Evolutionary conservation across 2,113 vertebrate genomes (phyloP).

Genomic region (Lasiurus cinereus): DNA sequence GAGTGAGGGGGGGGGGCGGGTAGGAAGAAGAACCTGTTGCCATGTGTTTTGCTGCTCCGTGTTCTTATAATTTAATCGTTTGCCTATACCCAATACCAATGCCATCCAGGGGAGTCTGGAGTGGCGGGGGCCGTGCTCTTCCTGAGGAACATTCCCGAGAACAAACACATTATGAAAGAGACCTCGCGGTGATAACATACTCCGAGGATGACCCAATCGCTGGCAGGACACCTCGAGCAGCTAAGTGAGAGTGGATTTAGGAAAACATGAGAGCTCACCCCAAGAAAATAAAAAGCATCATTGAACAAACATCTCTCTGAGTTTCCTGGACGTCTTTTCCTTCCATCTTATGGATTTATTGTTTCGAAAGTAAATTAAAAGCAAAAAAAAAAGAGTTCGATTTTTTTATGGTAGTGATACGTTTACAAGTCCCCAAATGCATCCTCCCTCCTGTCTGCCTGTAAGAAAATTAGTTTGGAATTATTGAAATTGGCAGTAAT

Average conservation of each 20-base stretch:
- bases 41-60: not conserved
- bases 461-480: not conserved
- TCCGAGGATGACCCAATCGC: not conserved
- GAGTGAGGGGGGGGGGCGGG: no score
- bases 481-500: not conserved
- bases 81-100: not conserved
- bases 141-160: slow-evolving; percentile 12
- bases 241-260: slow-evolving; percentile 32
- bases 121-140: not conserved
- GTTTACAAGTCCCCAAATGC: slow-evolving; percentile 7
- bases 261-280: not conserved
- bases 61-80: not conserved
- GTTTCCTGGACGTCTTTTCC: not conserved
- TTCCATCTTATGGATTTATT: not conserved
- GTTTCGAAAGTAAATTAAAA: slow-evolving; percentile 31
- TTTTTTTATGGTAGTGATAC: not conserved
- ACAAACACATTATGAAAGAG: not conserved
- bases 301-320: not conserved
- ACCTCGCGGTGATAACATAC: slow-evolving; percentile 6
- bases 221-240: not conserved
- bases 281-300: not conserved
- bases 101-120: not conserved
- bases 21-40: fast-evolving
- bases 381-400: not conserved
- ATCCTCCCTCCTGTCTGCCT: not conserved